Conservation (phyloP, 2,888 invertebrate genomes). For the Dynastes maya region DNA sequence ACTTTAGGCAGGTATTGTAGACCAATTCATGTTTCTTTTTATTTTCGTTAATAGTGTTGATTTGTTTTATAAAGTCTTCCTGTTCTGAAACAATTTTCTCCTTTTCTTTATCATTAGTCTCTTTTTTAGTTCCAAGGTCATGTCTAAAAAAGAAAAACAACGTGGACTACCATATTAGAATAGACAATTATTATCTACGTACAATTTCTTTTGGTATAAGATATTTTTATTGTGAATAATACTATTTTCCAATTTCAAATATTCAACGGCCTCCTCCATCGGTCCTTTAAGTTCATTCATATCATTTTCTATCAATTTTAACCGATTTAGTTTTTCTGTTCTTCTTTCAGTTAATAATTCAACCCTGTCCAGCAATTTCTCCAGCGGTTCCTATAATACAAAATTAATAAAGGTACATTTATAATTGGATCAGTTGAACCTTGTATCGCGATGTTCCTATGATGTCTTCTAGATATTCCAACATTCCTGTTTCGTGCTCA, state of each 20-base stretch:
- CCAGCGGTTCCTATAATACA: constrained; percentile 79
- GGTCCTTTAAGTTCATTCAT: constrained; percentile 85
- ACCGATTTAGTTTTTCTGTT: constrained; percentile 87
- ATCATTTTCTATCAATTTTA: constrained; percentile 87
- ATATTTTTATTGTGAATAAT: constrained; percentile 80
- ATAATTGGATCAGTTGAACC: constrained; percentile 61
- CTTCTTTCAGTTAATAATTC: constrained; percentile 83
- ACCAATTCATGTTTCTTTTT: constrained; percentile 68
- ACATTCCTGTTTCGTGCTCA: constrained; percentile 94
- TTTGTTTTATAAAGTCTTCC: constrained; percentile 75
- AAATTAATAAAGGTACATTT: constrained; percentile 27
- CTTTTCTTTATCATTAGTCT: constrained; percentile 72
- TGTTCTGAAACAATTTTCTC: constrained; percentile 76
- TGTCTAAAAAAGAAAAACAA: constrained; percentile 67
- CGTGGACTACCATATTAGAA: constrained; percentile 2
- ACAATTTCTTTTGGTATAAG: constrained; percentile 81
- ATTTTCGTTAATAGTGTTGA: constrained; percentile 72
- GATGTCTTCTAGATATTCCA: constrained; percentile 98
- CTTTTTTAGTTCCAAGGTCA: constrained; percentile 75
- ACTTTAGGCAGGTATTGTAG: constrained; percentile 60
- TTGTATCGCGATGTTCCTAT: constrained; percentile 92
- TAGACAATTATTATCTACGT: constrained; percentile 55
- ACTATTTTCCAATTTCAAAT: constrained; percentile 86
- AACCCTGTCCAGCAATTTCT: constrained; percentile 80
- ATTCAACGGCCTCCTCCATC: constrained; percentile 84